These are phyloP conservation scores for Numida meleagris DNA, from an alignment of 2,113 vertebrate genomes.

Conservation along the genomic window DNA sequence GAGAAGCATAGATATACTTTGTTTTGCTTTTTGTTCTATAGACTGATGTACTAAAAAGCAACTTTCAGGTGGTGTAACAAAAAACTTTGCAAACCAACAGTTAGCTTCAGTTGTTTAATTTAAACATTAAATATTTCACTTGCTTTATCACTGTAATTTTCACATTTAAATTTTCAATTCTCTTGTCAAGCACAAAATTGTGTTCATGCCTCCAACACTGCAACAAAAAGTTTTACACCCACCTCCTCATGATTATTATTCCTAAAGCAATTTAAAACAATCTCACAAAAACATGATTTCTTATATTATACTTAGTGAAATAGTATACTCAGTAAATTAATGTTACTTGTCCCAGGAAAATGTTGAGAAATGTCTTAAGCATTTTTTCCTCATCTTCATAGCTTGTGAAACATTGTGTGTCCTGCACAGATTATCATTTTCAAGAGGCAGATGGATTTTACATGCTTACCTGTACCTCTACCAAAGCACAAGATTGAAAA, in stretches of 20 bases:
- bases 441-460: background rate
- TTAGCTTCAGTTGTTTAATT: background rate
- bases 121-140: background rate
- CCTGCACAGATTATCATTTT: background rate
- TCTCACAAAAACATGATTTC: background rate
- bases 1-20: background rate
- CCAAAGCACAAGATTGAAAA: background rate
- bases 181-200: background rate
- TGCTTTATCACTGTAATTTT: constrained; percentile 1
- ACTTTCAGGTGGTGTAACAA: background rate
- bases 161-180: background rate
- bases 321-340: background rate
- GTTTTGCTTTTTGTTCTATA: background rate
- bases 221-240: background rate
- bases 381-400: background rate
- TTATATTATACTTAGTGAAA: background rate
- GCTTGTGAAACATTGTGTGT: background rate
- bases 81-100: background rate
- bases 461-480: background rate
- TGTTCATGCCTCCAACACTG: background rate
- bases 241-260: background rate
- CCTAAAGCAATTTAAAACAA: background rate
- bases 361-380: background rate
- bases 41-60: background rate
- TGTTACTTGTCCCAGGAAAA: background rate